Percentiles rank a stretch among this genome's conserved stretches.
phyloP scores from a whole-genome alignment of 2,888 invertebrate species.

The Endomychus coccineus region DNA sequence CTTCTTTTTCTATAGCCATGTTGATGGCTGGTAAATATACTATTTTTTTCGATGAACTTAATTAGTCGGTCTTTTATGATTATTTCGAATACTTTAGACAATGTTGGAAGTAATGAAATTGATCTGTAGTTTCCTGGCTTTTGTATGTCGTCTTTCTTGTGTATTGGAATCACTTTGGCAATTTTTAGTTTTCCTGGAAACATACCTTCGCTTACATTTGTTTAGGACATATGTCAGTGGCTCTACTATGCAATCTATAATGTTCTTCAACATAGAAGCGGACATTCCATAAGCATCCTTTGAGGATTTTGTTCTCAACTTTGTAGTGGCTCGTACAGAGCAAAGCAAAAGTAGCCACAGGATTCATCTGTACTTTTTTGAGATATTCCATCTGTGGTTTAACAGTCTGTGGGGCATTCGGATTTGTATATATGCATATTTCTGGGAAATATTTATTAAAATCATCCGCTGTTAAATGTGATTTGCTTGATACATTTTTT shows the following conservation, averaged over 20 bases:
- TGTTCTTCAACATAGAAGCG: conserved; percentile 7
- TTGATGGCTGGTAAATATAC: conserved; percentile 15
- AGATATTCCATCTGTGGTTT: too few relatives aligned
- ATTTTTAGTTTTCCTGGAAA: conserved; percentile 15
- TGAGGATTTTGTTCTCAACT: conserved; percentile 10
- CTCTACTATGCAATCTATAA: conserved; percentile 1
- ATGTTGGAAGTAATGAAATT: conserved; percentile 13
- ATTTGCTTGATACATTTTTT: too few relatives aligned
- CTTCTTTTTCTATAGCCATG: conserved; percentile 16
- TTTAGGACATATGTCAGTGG: conserved; percentile 10
- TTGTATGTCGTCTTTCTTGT: conserved; percentile 14
- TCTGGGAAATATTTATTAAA: too few relatives aligned
- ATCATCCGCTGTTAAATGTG: too few relatives aligned
- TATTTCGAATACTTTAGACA: conserved; percentile 16
- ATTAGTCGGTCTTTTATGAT: conserved; percentile 11
- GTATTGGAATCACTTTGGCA: conserved; percentile 16
- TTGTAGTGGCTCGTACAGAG: too few relatives aligned
- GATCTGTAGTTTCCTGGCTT: conserved; percentile 17
- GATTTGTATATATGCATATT: too few relatives aligned
- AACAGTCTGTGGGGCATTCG: too few relatives aligned
- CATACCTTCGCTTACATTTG: conserved; percentile 9
- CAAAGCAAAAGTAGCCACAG: too few relatives aligned
- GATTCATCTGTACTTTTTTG: too few relatives aligned
- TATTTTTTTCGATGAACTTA: conserved; percentile 11
- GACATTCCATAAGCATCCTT: conserved; percentile 9